Evolutionary conservation across 2,888 invertebrate species (phyloP).

Genomic region (Nebria salina): DNA sequence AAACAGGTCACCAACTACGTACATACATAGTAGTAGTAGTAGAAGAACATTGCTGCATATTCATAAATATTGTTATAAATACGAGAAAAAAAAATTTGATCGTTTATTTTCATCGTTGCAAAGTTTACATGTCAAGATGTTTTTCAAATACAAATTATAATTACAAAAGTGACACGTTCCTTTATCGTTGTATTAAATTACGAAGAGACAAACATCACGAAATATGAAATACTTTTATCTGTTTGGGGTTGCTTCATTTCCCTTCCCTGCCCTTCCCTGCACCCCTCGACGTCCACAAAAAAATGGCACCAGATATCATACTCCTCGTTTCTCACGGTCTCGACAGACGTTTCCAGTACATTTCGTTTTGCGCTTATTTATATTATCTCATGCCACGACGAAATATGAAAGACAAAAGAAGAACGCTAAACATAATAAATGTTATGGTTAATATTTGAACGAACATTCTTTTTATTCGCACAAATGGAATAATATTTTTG

Average conservation of each 20-base stretch:
- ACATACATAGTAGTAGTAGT: too few relatives aligned
- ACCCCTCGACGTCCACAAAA: not conserved
- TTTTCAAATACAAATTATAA: constrained; percentile 1
- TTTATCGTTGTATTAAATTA: too few relatives aligned
- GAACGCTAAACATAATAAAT: not conserved
- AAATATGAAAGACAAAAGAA: not conserved
- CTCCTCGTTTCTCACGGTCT: not conserved
- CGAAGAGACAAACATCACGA: not conserved
- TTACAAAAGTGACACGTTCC: not conserved
- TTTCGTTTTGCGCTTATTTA: not conserved
- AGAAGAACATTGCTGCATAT: too few relatives aligned
- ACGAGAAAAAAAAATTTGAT: too few relatives aligned
- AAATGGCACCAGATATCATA: not conserved
- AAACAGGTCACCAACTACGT: too few relatives aligned
- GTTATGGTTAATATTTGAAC: not conserved
- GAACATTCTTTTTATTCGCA: not conserved
- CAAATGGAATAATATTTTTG: not conserved
- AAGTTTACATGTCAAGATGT: not conserved
- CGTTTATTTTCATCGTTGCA: too few relatives aligned
- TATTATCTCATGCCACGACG: not conserved
- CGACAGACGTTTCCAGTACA: not conserved
- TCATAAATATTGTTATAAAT: too few relatives aligned
- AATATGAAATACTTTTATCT: not conserved
- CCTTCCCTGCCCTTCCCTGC: not conserved
- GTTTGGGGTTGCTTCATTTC: not conserved